Evolutionary conservation across 2,888 invertebrate species (phyloP), one percentile per base, ranked within the genome.

Genomic region (Spialia ferax): DNA sequence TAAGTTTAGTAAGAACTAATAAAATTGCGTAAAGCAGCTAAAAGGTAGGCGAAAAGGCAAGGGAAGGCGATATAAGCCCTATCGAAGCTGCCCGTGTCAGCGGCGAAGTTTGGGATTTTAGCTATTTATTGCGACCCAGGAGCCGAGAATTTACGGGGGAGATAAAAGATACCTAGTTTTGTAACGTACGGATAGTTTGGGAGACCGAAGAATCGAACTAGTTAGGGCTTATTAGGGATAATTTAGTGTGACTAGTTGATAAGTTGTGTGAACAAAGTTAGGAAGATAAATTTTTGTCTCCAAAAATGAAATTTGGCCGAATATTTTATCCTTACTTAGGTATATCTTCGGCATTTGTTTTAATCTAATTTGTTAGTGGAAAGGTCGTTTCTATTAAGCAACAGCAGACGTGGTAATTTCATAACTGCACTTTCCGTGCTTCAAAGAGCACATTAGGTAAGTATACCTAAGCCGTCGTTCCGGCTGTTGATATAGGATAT

Each of bases 61-160:
- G 50, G 23, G 22, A 50, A 23, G 50, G 22, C 50, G 20, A 50
- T 23, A 8, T 22, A 50, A 50, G 50, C 23, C 86, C 83, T 90
- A 91, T 89, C 88, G 80, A 83, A 77, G 79, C 80, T 81, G 84
- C 82, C 85, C 75, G 76, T 82, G 86, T 50, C 50, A 50, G 50
- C 84, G 85, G 86, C 85, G 82, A 87, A 92, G 85, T 90, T 90
- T 86, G 85, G 84, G 89, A 91, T 92, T 92, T 90, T 85, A 84
- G 84, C 87, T 91, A 93, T 92, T 93, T 92, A 92, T 92, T 89
- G 87, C 91, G 78, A 88, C 89, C 91, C 88, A 22, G 85, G 87
- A 90, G 87, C 82, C 79, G 78, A 74, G 83, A 90, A 89, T 93
- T 91, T 91, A 91, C 89, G 89, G 84, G 82, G 75, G 77, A 83